Conservation (phyloP, 2,888 invertebrate species). For the Caenorhabditis afra region DNA sequence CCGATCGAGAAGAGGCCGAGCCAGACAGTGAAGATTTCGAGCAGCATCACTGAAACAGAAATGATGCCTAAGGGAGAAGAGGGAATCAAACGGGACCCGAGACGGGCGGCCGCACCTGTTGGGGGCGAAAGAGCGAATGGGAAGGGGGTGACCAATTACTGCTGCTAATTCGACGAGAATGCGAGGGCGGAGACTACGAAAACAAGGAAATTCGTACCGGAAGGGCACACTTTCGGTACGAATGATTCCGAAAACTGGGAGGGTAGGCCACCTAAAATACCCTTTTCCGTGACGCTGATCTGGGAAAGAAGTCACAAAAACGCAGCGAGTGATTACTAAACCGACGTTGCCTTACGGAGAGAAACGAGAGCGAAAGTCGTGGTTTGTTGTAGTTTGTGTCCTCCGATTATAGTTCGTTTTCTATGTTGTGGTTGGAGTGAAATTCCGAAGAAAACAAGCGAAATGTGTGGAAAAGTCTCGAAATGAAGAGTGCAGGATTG, state of each 20-base stretch:
- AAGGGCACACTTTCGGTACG: neutral
- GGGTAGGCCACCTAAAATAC: neutral
- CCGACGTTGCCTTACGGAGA: constrained; percentile 27
- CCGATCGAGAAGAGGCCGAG: constrained; percentile 75
- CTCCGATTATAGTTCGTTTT: neutral
- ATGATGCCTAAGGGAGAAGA: too few relatives aligned
- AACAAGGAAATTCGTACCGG: neutral
- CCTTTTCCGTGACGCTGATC: neutral
- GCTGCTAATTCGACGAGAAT: constrained; percentile 5
- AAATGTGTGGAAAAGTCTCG: neutral
- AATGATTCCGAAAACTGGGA: neutral
- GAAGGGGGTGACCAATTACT: too few relatives aligned
- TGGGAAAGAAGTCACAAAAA: constrained; percentile 3
- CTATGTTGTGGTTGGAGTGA: too few relatives aligned
- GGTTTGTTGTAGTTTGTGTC: constrained; percentile 31
- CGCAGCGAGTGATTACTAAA: constrained; percentile 26
- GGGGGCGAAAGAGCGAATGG: too few relatives aligned
- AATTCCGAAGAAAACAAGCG: neutral
- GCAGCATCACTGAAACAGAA: constrained; percentile 37
- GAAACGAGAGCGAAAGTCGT: neutral
- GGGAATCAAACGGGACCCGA: too few relatives aligned
- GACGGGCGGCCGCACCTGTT: too few relatives aligned
- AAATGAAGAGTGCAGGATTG: constrained; percentile 11
- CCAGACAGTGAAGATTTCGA: constrained; percentile 75
- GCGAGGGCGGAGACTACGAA: constrained; percentile 3